Evolutionary conservation across 1,140 invertebrate genomes (phyloP).

Genomic region (Drosophila murphyi): DNA sequence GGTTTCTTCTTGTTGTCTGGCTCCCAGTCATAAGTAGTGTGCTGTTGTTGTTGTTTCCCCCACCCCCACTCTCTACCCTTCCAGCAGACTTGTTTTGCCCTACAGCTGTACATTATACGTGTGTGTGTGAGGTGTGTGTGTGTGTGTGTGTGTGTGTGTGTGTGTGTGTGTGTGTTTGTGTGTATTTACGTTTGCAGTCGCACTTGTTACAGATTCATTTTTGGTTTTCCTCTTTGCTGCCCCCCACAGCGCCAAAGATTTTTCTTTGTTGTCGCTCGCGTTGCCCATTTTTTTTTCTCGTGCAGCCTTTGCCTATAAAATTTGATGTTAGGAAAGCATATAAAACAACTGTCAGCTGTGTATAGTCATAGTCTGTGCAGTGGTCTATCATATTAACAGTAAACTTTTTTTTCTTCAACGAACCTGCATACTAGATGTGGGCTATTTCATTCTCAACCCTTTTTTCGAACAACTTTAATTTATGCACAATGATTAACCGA

Average conservation of each 20-base stretch:
- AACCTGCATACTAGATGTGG: too few species aligned
- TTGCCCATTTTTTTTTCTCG: constrained; percentile 20
- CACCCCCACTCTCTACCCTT: neutral
- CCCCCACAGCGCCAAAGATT: constrained; percentile 37
- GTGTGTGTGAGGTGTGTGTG: neutral
- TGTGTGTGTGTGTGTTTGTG: constrained; percentile 2
- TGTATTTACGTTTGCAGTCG: constrained; percentile 25
- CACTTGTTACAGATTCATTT: constrained; percentile 72
- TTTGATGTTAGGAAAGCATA: neutral
- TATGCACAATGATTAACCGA: neutral
- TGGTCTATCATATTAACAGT: too few species aligned
- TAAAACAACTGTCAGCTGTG: neutral
- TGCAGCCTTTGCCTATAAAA: constrained; percentile 17
- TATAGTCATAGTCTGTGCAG: neutral
- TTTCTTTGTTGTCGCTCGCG: constrained; percentile 43
- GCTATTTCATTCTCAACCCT: too few species aligned
- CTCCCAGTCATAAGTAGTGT: constrained; percentile 16
- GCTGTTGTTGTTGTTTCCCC: neutral
- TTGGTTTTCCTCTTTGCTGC: constrained; percentile 12
- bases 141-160: constrained; percentile 1
- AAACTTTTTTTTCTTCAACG: too few species aligned
- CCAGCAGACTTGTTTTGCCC: constrained; percentile 35
- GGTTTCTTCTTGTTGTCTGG: constrained; percentile 23
- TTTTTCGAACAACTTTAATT: too few species aligned
- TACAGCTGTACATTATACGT: constrained; percentile 31